Conservation (phyloP, 1,140 invertebrate species). For the Zelostemma sp. region DNA sequence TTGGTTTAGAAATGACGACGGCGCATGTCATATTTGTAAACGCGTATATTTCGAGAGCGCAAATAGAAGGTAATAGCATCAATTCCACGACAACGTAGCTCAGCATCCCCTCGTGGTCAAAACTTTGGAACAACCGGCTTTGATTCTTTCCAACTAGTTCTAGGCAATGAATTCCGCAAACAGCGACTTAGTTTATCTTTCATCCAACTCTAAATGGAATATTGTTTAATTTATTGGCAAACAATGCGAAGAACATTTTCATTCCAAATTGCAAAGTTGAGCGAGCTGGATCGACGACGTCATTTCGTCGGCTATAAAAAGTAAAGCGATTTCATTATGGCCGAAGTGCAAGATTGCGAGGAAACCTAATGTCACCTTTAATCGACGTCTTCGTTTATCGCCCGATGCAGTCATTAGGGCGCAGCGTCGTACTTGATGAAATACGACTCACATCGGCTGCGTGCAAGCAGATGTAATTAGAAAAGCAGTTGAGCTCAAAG, state of each 20-base stretch:
- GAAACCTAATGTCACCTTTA: background rate
- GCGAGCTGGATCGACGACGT: no score
- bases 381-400: background rate
- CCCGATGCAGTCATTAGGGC: conserved; percentile 3
- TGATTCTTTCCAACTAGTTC: conserved; percentile 10
- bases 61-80: conserved; percentile 45
- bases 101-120: conserved; percentile 31
- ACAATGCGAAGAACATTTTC: no score
- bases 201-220: no score
- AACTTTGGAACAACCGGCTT: conserved; percentile 11
- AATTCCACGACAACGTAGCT: conserved; percentile 36
- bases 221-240: no score
- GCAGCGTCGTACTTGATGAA: background rate
- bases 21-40: conserved; percentile 36
- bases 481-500: conserved; percentile 7
- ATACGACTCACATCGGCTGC: conserved; percentile 1
- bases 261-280: no score
- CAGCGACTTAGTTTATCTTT: background rate
- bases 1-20: conserved; percentile 32
- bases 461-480: conserved; percentile 25
- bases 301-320: background rate
- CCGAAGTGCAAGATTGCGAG: background rate
- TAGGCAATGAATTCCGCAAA: background rate
- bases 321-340: background rate
- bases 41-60: conserved; percentile 34